These are phyloP conservation scores for Sinocyclocheilus anophthalmus DNA, from an alignment of 2,113 vertebrate genomes.

Conservation along the genomic window DNA sequence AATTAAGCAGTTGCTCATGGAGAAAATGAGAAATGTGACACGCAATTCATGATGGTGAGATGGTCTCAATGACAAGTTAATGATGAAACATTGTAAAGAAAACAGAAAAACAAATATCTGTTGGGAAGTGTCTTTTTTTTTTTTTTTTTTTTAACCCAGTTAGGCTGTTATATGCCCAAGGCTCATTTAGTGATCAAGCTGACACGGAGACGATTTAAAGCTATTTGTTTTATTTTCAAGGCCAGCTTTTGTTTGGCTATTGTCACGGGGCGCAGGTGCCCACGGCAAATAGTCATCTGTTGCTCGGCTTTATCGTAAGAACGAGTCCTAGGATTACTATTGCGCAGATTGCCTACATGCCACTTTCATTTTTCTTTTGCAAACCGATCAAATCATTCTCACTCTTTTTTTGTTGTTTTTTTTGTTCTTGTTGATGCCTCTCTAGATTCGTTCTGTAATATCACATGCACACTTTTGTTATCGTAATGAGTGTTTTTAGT, in stretches of 20 bases:
- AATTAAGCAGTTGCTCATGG: constrained; percentile 46
- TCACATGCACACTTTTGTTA: background rate
- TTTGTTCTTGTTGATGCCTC: background rate
- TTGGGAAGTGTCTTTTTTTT: background rate
- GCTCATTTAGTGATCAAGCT: constrained; percentile 28
- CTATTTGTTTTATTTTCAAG: constrained; percentile 29
- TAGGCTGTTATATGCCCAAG: constrained; percentile 7
- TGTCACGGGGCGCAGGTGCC: constrained; percentile 27
- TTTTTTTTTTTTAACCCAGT: background rate
- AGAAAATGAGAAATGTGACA: constrained; percentile 45
- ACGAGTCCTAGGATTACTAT: constrained; percentile 9
- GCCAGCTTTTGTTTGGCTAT: constrained; percentile 32
- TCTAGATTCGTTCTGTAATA: background rate
- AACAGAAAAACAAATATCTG: constrained; percentile 48
- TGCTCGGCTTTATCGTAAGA: constrained; percentile 7
- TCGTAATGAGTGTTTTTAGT: background rate
- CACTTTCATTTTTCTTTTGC: background rate
- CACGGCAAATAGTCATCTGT: constrained; percentile 23
- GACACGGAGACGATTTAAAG: constrained; percentile 19
- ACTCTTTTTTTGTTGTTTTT: background rate
- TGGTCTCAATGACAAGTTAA: constrained; percentile 23
- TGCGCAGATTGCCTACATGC: background rate
- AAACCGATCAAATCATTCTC: background rate
- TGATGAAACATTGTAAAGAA: constrained; percentile 44
- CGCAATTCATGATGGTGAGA: background rate